Conservation (phyloP, 2,797 vertebrate genomes). For the Choloepus didactylus region DNA sequence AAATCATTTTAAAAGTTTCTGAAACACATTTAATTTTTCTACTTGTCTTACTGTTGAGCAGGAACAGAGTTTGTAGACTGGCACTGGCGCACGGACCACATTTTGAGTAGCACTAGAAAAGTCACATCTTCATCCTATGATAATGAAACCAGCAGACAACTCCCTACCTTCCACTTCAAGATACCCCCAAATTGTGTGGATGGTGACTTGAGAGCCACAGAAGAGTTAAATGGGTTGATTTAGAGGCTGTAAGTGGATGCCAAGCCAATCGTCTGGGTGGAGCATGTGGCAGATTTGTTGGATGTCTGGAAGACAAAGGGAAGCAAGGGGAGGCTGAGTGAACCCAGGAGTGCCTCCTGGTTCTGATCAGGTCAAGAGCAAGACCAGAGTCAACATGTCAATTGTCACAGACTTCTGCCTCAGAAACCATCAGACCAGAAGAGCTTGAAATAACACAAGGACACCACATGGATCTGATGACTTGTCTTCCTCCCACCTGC, state of each 20-base stretch:
- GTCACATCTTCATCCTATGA: background rate
- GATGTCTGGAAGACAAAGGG: background rate
- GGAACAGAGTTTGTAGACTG: too few relatives aligned
- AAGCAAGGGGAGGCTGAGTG: background rate
- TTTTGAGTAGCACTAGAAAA: background rate
- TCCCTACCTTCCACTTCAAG: background rate
- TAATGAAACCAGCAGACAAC: background rate
- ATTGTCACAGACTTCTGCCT: background rate
- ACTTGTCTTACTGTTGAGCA: background rate
- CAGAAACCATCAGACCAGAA: background rate
- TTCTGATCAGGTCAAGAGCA: background rate
- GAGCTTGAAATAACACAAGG: background rate
- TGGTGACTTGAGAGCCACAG: background rate
- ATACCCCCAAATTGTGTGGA: background rate
- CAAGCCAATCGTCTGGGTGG: background rate
- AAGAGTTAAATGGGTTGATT: background rate
- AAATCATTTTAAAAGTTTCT: background rate
- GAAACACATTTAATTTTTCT: background rate
- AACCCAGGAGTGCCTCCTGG: fast-evolving
- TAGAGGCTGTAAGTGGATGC: background rate
- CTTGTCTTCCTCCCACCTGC: background rate
- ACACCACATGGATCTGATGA: background rate
- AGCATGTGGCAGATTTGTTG: background rate
- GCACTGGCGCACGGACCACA: background rate
- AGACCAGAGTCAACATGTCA: background rate